Base-by-base conservation (phyloP, 1,140 invertebrate genomes). In the Drosophila sucinea region DNA sequence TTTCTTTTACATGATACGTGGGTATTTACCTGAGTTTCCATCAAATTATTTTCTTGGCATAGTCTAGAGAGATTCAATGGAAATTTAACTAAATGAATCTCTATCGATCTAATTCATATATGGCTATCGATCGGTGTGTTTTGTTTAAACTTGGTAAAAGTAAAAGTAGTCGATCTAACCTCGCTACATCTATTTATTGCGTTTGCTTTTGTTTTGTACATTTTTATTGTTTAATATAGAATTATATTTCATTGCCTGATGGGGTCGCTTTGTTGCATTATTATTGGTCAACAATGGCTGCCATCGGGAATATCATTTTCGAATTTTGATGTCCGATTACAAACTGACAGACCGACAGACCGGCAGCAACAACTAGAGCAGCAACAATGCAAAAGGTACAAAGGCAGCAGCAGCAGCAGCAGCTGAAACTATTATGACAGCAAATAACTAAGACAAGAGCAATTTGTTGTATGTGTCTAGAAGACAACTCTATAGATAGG, bases 241-340 rank as follows among this genome's bases (percentile, higher is more conserved):
- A 65, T 35, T 55, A 55, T 75, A 71, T 61, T 77, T 73, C 65
- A 73, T 67, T 61, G 58, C 66, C 60, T 51, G 35, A 41, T 60
- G 35, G 44, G 23, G 44, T 10, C 44, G 7, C 23, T 27, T 51
- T 51, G 44, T 27, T 51, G 44, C 23, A 41, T 78, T 63, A 67
- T 70, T 89, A 69, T 89, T 89, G 84, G 81, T 67, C 77, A 90
- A 89, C 84, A 90, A 80, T 74, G 65, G 56, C 44, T 60, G 63
- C 10, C 57, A 63, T 58, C 55, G 35, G 79, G 67, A 69, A 74
- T 89, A 89, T 87, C 84, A 87, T 89, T 89, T 87, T 89, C 80
- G 67, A 80, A 81, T 87, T 87, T 87, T 84, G 84, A 84, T 84
- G 84, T 87, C 77, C 73, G 83, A 87, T 87, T 89, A 77, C 84